Base-by-base conservation (phyloP, 2,797 vertebrate genomes). In the Ptychobarbus kaznakovi region DNA sequence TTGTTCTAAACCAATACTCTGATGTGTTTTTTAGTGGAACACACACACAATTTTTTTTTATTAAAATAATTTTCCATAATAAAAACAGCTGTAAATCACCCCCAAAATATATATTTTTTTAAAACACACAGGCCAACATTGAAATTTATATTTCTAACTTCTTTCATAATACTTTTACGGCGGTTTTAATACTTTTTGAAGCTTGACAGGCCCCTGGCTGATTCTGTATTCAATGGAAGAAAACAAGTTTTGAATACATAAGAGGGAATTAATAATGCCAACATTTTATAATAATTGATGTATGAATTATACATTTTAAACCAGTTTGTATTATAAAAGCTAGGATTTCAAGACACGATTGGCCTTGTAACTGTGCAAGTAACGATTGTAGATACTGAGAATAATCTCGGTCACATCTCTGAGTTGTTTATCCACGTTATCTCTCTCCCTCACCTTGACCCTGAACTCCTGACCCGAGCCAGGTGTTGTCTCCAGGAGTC, bases 401-500 rank as follows among this genome's bases (percentile, higher is more conserved):
- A 32, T n/a, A 8, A 80, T 68, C 28, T 65, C 28, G 15, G 49
- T 56, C 46, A 63, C 28, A 2, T 13, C 11, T 72, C 63, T 40
- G 51, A 9, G 9, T 73, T 42, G 0, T 28, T n/a, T 28, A 53
- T 56, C 25, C 38, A 42, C 12, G 42, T 44, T 85, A 58, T 25
- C 78, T n/a, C 12, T 11, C 28, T 77, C n/a, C 7, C 83, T 78
- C 12, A 96, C 95, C 94, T 95, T 95, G 87, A 96, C 90, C 82
- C 88, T 94, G 40, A 92, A 84, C 90, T 95, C 94, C 86, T 95
- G 95, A 42, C 91, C 94, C 10, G 90, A 89, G 20, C 94, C 95
- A 9, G 92, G 89, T 13, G 92, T 89, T 86, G 82, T 91, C 87
- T 95, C 95, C 89, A 95, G 86, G 51, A 95, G 92, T 0, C 78